Evolutionary conservation across 2,113 vertebrate genomes (phyloP), one percentile per base, ranked within the genome.

Genomic region (Perca schrenkii): DNA sequence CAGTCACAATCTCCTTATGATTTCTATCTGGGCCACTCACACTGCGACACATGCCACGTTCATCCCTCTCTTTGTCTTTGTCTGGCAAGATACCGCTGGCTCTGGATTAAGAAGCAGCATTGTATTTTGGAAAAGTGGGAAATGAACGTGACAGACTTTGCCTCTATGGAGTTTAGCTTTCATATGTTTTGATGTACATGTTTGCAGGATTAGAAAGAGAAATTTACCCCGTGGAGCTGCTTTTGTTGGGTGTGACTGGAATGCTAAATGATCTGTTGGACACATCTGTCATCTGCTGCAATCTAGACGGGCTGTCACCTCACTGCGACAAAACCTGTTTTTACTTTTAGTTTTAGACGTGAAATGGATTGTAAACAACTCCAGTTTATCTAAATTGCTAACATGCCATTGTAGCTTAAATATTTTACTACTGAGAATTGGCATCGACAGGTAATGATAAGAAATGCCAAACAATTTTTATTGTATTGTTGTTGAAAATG

Each of bases 221-320:
- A 40, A 40, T 2, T 2, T 40, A 43, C 40, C 72, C 34, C 40
- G 73, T 57, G 58, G 43, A 73, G 34, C 25, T 43, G 52, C 74
- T 49, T 53, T 28, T 57, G n/a, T 15, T 28, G 60, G 79, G 28
- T 31, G 82, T 82, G 84, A 84, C 82, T 54, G 66, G 78, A 84
- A 77, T 80, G 70, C 22, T 15, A 0, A 84, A 60, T 12, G 49
- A 54, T 1, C 0, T 3, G 36, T 19, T 8, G 50, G 57, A 54
- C 71, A 60, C 58, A 17, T 73, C 71, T 58, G 67, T 80, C 60
- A 62, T 60, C 71, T 31, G 61, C 67, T 64, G 40, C 68, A 54
- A 54, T 61, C 25, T 53, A 47, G 68, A 74, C 46, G 70, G 34
- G 31, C 79, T 74, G 56, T 79, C 67, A 62, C 62, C 28, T 68